Conservation (phyloP, 2,888 invertebrate genomes). For the Sinopyrophorus schimmeli region DNA sequence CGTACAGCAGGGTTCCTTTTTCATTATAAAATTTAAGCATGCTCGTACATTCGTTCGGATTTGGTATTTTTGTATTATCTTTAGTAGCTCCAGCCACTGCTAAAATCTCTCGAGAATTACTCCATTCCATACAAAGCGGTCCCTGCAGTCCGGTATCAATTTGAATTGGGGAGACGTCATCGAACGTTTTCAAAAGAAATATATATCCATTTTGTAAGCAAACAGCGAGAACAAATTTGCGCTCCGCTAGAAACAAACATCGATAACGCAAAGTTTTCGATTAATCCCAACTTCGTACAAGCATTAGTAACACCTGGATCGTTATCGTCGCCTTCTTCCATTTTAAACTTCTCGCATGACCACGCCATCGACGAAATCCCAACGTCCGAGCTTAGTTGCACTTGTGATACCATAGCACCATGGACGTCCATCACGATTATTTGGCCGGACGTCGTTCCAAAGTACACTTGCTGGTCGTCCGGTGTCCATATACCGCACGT, state of each 20-base stretch:
- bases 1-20: slow-evolving; percentile 79
- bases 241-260: slow-evolving; percentile 56
- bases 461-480: slow-evolving; percentile 95
- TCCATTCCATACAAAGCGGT: slow-evolving; percentile 92
- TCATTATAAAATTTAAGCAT: slow-evolving; percentile 91
- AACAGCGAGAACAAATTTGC: slow-evolving; percentile 81
- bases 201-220: slow-evolving; percentile 89
- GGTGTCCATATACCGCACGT: slow-evolving; percentile 98
- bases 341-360: slow-evolving; percentile 97
- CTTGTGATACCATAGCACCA: slow-evolving; percentile 92
- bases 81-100: slow-evolving; percentile 84
- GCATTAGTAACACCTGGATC: slow-evolving; percentile 63
- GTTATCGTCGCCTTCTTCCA: slow-evolving; percentile 89
- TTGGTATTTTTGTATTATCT: slow-evolving; percentile 43
- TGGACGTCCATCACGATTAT: slow-evolving; percentile 97
- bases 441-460: slow-evolving; percentile 93
- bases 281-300: slow-evolving; percentile 37
- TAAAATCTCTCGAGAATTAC: slow-evolving; percentile 88
- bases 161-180: slow-evolving; percentile 89
- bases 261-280: not conserved
- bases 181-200: slow-evolving; percentile 86
- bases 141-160: slow-evolving; percentile 82
- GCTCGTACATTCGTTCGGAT: slow-evolving; percentile 69
- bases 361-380: slow-evolving; percentile 92
- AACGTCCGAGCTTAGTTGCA: slow-evolving; percentile 83